Evolutionary conservation across 2,888 invertebrate genomes (phyloP).

Genomic region (Rhyacophila evoluta): DNA sequence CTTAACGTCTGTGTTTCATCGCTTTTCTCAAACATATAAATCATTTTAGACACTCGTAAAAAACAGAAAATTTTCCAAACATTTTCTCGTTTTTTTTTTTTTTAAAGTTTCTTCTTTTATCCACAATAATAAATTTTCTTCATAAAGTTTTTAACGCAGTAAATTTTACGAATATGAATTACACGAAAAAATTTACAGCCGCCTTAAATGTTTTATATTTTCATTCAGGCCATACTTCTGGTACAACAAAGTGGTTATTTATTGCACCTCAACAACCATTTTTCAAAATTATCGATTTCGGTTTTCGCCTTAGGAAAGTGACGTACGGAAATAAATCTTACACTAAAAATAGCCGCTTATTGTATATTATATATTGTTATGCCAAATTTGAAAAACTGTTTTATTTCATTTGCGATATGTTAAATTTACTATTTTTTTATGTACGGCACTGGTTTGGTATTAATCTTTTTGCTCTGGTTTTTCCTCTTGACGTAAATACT

Average conservation of each 20-base stretch:
- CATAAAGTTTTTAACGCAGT: conserved; percentile 22
- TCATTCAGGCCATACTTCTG: not conserved
- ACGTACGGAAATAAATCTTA: too few relatives aligned
- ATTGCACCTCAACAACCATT: not conserved
- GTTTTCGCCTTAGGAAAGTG: not conserved
- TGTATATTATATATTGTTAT: too few relatives aligned
- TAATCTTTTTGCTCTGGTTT: too few relatives aligned
- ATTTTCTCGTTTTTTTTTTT: conserved; percentile 4
- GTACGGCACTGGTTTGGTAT: too few relatives aligned
- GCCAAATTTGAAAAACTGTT: too few relatives aligned
- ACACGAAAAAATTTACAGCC: conserved; percentile 15
- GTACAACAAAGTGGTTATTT: not conserved
- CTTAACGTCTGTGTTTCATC: conserved; percentile 20
- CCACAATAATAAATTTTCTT: conserved; percentile 24
- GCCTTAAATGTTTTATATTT: conserved; percentile 14
- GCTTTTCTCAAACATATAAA: conserved; percentile 10
- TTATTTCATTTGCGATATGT: too few relatives aligned
- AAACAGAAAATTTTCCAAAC: conserved; percentile 13
- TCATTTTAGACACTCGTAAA: conserved; percentile 22
- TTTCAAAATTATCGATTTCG: not conserved
- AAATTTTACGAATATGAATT: conserved; percentile 24
- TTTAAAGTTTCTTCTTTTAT: conserved; percentile 3
- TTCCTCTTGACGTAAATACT: too few relatives aligned
- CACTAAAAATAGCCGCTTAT: too few relatives aligned
- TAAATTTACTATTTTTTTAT: too few relatives aligned